Evolutionary conservation across 2,797 vertebrate genomes (phyloP), one percentile per base, ranked within the genome.

Genomic region (Sebastiscus tertius): DNA sequence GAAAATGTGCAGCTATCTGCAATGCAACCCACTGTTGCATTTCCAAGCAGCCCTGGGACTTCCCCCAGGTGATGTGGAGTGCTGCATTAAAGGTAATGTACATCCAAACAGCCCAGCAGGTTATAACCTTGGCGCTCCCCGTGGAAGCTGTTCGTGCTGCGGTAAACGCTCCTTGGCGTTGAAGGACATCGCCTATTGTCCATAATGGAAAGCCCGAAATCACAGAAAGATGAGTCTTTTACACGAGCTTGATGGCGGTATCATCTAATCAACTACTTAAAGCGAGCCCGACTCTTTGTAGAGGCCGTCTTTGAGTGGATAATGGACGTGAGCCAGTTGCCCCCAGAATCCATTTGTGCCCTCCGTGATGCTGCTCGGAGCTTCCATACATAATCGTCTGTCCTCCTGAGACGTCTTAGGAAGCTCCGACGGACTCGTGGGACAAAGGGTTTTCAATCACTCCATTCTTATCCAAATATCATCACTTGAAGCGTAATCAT

Each of bases 281-380:
- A 52, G 66, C 24, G 62, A 42, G 72, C n/a, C 8, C 5, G 59
- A 62, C 14, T 18, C 74, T 81, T 54, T n/a, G 63, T 33, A 18
- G 68, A 71, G 75, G 69, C 52, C 75, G 8, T 65, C 34, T 75
- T 61, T 79, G 72, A 81, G 89, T 80, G 86, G 77, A 81, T 90
- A 84, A 88, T 87, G 81, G 87, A 82, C 76, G 5, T 6, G 8
- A 84, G 78, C 79, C 80, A 64, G 72, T 64, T 85, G 84, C 76
- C 79, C 88, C 72, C 64, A 39, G 75, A 88, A 85, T 89, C 87
- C 82, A 88, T 93, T 91, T 93, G 81, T 82, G 78, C 79, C 86
- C 82, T 56, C 27, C 1, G 11, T 54, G 75, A 85, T 63, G 82
- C 81, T 49, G 27, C 73, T 54, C 6, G 39, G 60, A 67, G 77